Evolutionary conservation across 2,888 invertebrate species (phyloP).

Genomic region (Cartodere bifasciata): DNA sequence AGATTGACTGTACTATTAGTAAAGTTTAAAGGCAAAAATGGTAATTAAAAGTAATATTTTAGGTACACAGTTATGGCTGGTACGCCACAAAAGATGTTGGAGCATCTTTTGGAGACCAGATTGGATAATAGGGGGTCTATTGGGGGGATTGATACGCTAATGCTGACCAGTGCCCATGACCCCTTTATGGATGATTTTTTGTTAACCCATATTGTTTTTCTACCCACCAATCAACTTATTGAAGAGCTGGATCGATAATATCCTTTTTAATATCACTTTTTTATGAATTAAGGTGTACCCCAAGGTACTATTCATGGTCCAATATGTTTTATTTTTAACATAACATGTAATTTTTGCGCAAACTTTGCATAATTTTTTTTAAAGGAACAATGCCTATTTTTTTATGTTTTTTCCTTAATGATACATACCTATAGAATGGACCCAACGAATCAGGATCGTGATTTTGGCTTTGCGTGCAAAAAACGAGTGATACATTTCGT

Average conservation of each 20-base stretch:
- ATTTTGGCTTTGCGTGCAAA: constrained; percentile 55
- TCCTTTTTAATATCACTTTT: constrained; percentile 56
- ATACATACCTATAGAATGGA: constrained; percentile 42
- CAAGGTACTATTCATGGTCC: too few relatives aligned
- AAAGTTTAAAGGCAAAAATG: too few relatives aligned
- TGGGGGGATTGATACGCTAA: constrained; percentile 34
- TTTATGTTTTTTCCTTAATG: constrained; percentile 39
- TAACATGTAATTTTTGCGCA: too few relatives aligned
- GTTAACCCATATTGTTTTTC: constrained; percentile 70
- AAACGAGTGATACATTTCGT: constrained; percentile 67
- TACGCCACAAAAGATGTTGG: constrained; percentile 74
- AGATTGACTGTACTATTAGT: too few relatives aligned
- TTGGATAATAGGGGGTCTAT: constrained; percentile 47
- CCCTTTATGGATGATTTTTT: constrained; percentile 73
- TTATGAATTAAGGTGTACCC: too few relatives aligned
- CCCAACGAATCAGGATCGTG: constrained; percentile 47
- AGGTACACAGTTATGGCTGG: constrained; percentile 82
- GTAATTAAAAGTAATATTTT: too few relatives aligned
- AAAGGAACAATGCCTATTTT: too few relatives aligned
- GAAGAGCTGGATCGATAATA: constrained; percentile 63
- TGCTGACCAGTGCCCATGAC: constrained; percentile 41
- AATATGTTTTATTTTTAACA: too few relatives aligned
- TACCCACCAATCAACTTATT: constrained; percentile 63
- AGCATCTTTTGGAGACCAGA: constrained; percentile 70
- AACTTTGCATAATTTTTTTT: too few relatives aligned